A percentile compares a stretch with the other conserved stretches of the same genome.
Evolutionary conservation across 2,888 invertebrate genomes (phyloP).

Genomic region (Salpingus planirostris): DNA sequence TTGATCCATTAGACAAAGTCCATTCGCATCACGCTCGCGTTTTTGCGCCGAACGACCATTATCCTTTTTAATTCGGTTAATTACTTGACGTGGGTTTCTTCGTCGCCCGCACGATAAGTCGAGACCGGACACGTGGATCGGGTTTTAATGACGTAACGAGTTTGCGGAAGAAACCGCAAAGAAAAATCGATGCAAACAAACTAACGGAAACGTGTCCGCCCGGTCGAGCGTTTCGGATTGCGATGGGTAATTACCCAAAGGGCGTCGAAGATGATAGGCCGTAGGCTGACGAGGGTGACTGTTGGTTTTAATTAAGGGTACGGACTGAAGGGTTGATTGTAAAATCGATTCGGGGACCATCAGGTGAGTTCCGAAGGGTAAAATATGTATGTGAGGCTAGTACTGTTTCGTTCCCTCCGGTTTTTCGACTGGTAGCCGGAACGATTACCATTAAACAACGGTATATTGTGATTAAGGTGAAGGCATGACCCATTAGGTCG

Average conservation of each 20-base stretch:
- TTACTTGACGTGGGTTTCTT: constrained; percentile 12
- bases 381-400: too few relatives aligned
- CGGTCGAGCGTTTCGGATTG: not conserved
- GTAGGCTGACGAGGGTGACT: constrained; percentile 1
- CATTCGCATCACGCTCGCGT: constrained; percentile 21
- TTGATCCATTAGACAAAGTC: constrained; percentile 20
- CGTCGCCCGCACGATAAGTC: not conserved
- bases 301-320: constrained; percentile 12
- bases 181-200: not conserved
- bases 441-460: too few relatives aligned
- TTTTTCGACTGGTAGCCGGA: too few relatives aligned
- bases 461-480: too few relatives aligned
- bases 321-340: constrained; percentile 22
- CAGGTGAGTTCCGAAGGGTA: too few relatives aligned
- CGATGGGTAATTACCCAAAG: not conserved
- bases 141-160: too few relatives aligned
- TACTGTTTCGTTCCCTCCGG: too few relatives aligned
- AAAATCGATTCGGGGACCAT: constrained; percentile 32
- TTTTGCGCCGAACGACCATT: constrained; percentile 19
- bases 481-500: too few relatives aligned
- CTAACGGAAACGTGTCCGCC: not conserved
- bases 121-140: too few relatives aligned
- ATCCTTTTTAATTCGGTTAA: constrained; percentile 26
- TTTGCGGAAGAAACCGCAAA: too few relatives aligned
- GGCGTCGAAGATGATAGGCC: not conserved